Conservation (phyloP, 2,797 vertebrate species). For the Chrosomus eos region DNA sequence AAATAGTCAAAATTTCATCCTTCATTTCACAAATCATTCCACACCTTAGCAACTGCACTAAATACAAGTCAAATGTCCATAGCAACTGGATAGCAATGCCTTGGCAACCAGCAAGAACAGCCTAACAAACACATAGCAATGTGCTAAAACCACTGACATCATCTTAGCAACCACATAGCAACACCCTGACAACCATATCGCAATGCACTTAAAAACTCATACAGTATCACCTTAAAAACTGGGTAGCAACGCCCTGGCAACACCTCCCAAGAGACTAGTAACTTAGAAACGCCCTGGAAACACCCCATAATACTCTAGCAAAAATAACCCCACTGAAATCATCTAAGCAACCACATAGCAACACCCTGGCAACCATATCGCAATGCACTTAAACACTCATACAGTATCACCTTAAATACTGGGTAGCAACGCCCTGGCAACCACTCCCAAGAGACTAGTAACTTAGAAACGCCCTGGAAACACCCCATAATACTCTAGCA, state of each 20-base stretch:
- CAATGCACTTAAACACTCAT: not conserved
- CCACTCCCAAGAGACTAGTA: not conserved
- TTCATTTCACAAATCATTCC: not conserved
- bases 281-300: not conserved
- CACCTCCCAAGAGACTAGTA: not conserved
- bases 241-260: not conserved
- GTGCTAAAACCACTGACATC: not conserved
- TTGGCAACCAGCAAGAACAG: not conserved
- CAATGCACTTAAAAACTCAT: not conserved
- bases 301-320: not conserved
- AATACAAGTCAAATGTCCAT: not conserved
- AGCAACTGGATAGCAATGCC: not conserved
- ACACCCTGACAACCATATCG: not conserved
- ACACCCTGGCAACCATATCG: not conserved
- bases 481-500: not conserved
- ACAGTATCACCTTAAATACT: not conserved
- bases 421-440: not conserved
- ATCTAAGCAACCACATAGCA: not conserved
- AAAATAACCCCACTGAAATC: not conserved
- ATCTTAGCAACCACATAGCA: not conserved
- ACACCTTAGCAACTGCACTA: not conserved
- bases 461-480: not conserved
- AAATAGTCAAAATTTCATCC: not conserved
- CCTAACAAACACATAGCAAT: not conserved
- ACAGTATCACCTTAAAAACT: too few relatives aligned